Evolutionary conservation across 2,888 invertebrate genomes (phyloP), one percentile per base, ranked within the genome.

Genomic region (Caenorhabditis auriculariae): DNA sequence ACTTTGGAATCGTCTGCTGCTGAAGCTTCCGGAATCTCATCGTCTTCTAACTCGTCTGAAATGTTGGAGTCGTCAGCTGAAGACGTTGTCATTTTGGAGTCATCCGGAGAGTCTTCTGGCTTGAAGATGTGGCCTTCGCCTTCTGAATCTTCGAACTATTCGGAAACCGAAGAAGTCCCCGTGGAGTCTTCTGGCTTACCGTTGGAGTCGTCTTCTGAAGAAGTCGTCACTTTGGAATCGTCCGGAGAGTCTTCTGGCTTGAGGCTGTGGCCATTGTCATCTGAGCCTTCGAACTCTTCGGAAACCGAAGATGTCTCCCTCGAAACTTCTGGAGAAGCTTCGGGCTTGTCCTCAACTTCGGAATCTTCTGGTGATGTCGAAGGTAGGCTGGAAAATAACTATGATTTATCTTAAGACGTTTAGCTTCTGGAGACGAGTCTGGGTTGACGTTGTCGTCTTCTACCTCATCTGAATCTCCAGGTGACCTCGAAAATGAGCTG

Each of bases 221-320:
- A n/a, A n/a, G n/a, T n/a, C n/a, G 21, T 6, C 12, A 17, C n/a
- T 17, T 3, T 29, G 9, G 19, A 2, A 26, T 44, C n/a, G n/a
- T 44, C 44, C 28, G 44, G 29, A 46, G 29, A 46, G 2, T 21
- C 39, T 4, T 38, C 38, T 38, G 48, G 48, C 7, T n/a, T 35
- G 24, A 21, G 37, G 29, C 23, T 35, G 12, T 17, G 19, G 35
- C 7, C 21, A n/a, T 35, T 32, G 3, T 35, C 12, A 21, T 29
- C 19, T 46, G 15, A 26, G 12, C 23, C 0, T 9, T 12, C 19
- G 4, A 48, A 42, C 27, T 4, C 19, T 1, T 4, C 12, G 12
- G 41, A 41, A 32, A 24, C 37, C 2, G 28, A n/a, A 23, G 17
- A 9, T 7, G 42, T 23, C 17, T 19, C 19, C 21, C n/a, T 32